Conservation (phyloP, 2,797 vertebrate genomes). For the Falco concolor region DNA sequence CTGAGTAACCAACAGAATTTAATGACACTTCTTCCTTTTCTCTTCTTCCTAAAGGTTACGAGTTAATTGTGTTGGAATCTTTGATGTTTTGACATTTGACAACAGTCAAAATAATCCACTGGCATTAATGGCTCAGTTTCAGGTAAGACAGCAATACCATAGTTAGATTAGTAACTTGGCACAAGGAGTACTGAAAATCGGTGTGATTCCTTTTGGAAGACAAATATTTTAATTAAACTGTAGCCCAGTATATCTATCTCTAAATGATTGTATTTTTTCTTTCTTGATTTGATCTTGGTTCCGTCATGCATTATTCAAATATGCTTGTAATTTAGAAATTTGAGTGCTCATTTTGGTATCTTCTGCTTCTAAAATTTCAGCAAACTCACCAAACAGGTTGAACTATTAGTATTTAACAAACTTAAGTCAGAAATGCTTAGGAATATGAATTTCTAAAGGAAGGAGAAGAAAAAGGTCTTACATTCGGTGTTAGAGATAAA, state of each 20-base stretch:
- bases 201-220: neutral
- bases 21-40: neutral
- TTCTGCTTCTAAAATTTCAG: neutral
- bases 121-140: conserved; percentile 95
- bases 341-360: neutral
- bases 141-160: conserved; percentile 65
- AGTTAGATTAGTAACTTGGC: neutral
- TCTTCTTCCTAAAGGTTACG: conserved; percentile 74
- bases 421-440: neutral
- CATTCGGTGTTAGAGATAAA: neutral
- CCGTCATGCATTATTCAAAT: neutral
- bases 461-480: neutral
- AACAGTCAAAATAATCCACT: conserved; percentile 97
- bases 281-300: neutral
- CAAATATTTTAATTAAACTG: neutral
- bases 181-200: neutral
- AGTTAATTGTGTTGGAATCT: conserved; percentile 95
- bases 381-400: neutral
- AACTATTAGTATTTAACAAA: neutral
- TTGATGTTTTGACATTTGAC: conserved; percentile 99
- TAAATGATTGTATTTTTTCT: neutral
- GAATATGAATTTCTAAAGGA: neutral
- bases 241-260: neutral
- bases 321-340: neutral
- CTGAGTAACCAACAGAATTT: neutral